These are phyloP conservation scores for Anthopleura xanthogrammica DNA, from an alignment of 92 coral and sea anemone species.

Conservation along the genomic window DNA sequence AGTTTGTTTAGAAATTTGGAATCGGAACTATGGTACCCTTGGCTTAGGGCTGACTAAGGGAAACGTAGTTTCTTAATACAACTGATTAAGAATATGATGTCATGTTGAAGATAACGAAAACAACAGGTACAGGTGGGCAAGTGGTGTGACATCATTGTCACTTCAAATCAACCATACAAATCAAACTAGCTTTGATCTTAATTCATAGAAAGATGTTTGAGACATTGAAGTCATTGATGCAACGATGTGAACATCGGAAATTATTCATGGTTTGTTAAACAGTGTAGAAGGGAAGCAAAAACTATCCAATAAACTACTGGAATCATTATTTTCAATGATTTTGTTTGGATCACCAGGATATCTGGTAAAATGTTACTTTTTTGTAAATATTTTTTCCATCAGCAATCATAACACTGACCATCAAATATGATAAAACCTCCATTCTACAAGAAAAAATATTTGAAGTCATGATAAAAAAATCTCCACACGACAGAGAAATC, in stretches of 20 bases:
- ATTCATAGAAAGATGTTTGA: not conserved
- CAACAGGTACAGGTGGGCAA: constrained; percentile 8
- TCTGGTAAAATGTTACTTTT: not conserved
- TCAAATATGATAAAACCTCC: not conserved
- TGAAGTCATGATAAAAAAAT: too few species aligned
- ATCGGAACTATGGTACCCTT: not conserved
- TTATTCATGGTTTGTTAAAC: not conserved
- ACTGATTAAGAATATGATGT: constrained; percentile 20
- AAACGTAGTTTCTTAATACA: constrained; percentile 10
- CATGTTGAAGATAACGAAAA: constrained; percentile 13
- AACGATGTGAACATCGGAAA: not conserved
- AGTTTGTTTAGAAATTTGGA: not conserved
- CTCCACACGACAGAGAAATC: too few species aligned
- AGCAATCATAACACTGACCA: not conserved
- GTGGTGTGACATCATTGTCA: constrained; percentile 13
- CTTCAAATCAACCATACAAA: constrained; percentile 14
- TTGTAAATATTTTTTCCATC: not conserved
- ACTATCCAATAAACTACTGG: not conserved
- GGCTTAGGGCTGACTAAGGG: not conserved
- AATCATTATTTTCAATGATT: not conserved
- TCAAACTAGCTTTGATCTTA: not conserved
- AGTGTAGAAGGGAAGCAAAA: not conserved
- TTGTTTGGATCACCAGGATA: not conserved
- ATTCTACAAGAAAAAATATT: not conserved
- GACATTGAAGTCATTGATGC: not conserved